Evolutionary conservation across 2,113 vertebrate genomes (phyloP).

Genomic region (Anser cygnoides): DNA sequence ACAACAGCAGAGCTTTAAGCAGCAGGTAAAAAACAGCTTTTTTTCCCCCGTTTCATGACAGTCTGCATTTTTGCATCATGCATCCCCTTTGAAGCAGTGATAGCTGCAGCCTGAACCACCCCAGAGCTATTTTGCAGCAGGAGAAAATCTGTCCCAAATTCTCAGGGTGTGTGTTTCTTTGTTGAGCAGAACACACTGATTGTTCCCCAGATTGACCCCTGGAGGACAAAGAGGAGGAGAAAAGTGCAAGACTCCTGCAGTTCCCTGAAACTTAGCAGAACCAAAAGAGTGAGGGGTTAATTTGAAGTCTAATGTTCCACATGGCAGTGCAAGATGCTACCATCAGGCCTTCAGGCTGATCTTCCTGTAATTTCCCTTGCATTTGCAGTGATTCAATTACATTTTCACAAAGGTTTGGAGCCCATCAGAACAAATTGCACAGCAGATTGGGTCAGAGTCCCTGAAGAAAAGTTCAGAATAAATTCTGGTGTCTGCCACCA

Average conservation of each 20-base stretch:
- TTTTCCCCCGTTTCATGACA: background rate
- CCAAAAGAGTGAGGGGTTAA: background rate
- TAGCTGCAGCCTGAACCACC: background rate
- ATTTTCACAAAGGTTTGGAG: conserved; percentile 33
- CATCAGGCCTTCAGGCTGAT: background rate
- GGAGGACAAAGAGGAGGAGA: background rate
- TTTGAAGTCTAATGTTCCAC: conserved; percentile 31
- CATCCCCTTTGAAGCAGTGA: background rate
- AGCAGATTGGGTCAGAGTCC: conserved; percentile 23
- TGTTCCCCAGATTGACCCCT: background rate
- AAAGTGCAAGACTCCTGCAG: background rate
- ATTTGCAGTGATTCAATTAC: conserved; percentile 35
- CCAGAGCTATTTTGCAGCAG: background rate
- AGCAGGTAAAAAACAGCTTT: background rate
- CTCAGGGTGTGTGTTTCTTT: background rate
- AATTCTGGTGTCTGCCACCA: conserved; percentile 30
- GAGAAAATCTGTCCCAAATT: background rate
- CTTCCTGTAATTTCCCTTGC: conserved; percentile 17
- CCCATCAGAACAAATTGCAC: conserved; percentile 12
- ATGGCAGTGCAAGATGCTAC: conserved; percentile 32
- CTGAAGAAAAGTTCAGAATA: conserved; percentile 40
- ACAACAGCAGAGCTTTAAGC: accelerated
- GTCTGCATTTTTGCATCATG: background rate
- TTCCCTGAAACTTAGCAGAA: conserved; percentile 1
- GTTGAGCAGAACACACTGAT: background rate